Base-by-base conservation (phyloP, 1,140 invertebrate species). In the Marisa cornuarietis region DNA sequence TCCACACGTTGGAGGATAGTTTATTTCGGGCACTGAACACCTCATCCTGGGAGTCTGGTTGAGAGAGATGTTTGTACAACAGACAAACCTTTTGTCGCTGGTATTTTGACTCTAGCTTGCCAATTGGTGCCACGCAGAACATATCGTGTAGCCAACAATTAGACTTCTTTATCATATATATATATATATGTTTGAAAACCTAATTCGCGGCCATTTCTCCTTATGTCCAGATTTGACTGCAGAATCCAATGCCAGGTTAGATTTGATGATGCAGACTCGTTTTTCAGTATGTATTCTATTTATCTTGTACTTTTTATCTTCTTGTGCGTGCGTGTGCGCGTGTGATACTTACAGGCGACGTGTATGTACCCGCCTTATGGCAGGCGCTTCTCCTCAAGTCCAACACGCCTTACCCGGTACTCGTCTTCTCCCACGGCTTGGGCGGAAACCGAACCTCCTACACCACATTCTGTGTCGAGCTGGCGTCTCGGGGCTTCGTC, bases 401-500 rank as follows among this genome's bases (percentile, higher is more conserved):
- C 14, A 79, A 84, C 49, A 85, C 80, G 75, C 90, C 87, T 79
- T 92, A 93, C 81, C 94, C 94, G 61, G 92, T 94, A 14, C 83
- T 95, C 51, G 88, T 95, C 22, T 93, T 95, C 83, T 94, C 94
- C 0, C 94, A 95, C 88, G 94, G 94, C 18, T 90, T 94, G 62
- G 93, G 93, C 26, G 93, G 92, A 0, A 92, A 92, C 83, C 88
- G 94, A 79, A 93, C 93, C 51, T 90, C 93, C 49, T 94, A 94
- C 84, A 93, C 93, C 31, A 91, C 92, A 7, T 91, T 93, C 73
- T 93, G 93, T 84, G 88, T 90, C 62, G 93, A 94, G 78, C 85
- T 95, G 65, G 94, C 94, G 14, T 94, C 93, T 11, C 90, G 93
- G 84, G 94, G 94, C 7, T 95, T 93, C 88, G 87, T 95, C 22